Evolutionary conservation across 1,140 invertebrate species (phyloP), one percentile per base, ranked within the genome.

Genomic region (Potamilus streckersoni): DNA sequence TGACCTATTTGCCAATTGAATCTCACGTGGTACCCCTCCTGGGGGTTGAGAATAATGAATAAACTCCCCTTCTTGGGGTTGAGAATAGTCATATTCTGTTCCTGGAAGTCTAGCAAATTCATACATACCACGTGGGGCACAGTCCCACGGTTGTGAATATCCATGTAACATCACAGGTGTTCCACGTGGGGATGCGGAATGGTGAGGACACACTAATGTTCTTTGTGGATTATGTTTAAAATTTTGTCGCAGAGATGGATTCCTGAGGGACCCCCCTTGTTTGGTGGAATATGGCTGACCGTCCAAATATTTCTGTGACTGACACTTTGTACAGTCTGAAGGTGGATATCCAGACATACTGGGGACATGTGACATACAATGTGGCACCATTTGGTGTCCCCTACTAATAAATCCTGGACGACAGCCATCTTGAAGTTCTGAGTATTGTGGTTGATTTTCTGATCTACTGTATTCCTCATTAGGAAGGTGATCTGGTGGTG

Each of bases 401-500:
- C 38, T 49, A 49, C 38, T 49, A 6, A 49, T 49, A 6, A 49
- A 49, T 8, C 38, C 38, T 49, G 38, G 38, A 49, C 11, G 38
- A 78, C 76, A 56, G 71, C 68, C 76, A 74, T 79, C 14, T 82
- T 85, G 38, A 80, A 86, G 61, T 85, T 85, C 23, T 81, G 80
- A 59, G 83, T 83, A 49, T 85, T 80, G 70, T 60, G 61, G 69
- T 23, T 77, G 70, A 55, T 72, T 70, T 20, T 66, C 70, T 6
- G 38, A 49, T 49, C 38, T 49, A 8, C 38, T 49, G 16, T 83
- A 85, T 27, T 82, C 80, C 55, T 88, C 86, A 60, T 82, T 85
- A 2, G 94, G 94, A 19, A 94, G 94, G 88, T 95, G 94, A 77
- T 94, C 93, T 0, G 94, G 94, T 2, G 94, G 94, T 59, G 94